These are phyloP conservation scores for Cotesia vestalis DNA, from an alignment of 1,140 invertebrate genomes.

Conservation along the genomic window DNA sequence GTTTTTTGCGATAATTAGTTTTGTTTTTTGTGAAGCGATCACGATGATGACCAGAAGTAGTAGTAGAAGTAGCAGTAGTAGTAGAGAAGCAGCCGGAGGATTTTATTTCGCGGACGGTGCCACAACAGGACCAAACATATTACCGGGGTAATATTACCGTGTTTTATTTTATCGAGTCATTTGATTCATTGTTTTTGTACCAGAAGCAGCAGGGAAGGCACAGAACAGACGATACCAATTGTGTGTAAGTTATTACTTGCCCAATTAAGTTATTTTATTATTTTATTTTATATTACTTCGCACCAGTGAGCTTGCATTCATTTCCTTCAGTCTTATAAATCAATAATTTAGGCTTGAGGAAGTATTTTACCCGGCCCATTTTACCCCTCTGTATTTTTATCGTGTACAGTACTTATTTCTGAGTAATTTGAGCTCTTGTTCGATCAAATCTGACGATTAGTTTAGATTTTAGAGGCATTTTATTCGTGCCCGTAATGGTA, in stretches of 20 bases:
- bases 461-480: too few relatives aligned
- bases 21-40: slow-evolving; percentile 12
- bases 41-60: slow-evolving; percentile 43
- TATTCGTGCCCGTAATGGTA: too few relatives aligned
- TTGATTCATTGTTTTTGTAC: slow-evolving; percentile 46
- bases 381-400: too few relatives aligned
- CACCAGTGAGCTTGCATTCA: too few relatives aligned
- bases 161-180: background rate
- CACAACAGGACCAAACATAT: slow-evolving; percentile 49
- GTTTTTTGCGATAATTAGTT: too few relatives aligned
- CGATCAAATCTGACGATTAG: too few relatives aligned
- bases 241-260: slow-evolving; percentile 61
- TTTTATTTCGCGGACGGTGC: slow-evolving; percentile 39
- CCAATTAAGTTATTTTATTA: slow-evolving; percentile 39
- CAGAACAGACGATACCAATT: slow-evolving; percentile 65
- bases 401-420: too few relatives aligned
- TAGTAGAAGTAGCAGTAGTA: slow-evolving; percentile 29
- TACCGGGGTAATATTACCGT: slow-evolving; percentile 36
- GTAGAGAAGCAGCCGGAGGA: slow-evolving; percentile 48
- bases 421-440: too few relatives aligned
- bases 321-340: too few relatives aligned
- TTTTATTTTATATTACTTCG: background rate
- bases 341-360: too few relatives aligned
- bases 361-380: too few relatives aligned
- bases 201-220: slow-evolving; percentile 62